Evolutionary conservation across 1,140 invertebrate genomes (phyloP), one percentile per base, ranked within the genome.

Genomic region (Drosophila parabipectinata): DNA sequence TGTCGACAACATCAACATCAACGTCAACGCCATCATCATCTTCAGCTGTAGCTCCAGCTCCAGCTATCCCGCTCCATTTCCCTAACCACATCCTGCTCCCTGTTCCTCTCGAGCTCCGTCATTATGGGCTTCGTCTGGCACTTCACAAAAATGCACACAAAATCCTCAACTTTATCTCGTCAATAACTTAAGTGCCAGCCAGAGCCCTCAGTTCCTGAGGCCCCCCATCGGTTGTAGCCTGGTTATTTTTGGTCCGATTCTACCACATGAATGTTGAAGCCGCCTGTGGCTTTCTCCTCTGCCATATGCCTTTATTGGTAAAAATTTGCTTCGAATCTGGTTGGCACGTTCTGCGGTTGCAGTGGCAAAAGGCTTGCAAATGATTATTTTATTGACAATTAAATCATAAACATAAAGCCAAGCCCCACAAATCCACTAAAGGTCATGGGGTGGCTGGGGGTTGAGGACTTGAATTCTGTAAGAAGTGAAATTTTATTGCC

Each of bases 331-430:
- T 53, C 34, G 60, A 51, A 53, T 57, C 32, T 51, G 47, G 39
- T 80, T 78, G 71, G 75, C 82, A 88, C 82, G 82, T 87, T 80
- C 71, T 87, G 82, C 62, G 82, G 82, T 82, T 82, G 82, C 79
- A 88, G 61, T 88, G 66, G 72, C 67, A 66, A 80, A 80, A 50
- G 72, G 77, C 79, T 77, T 84, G 77, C 77, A 80, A 84, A 87
- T 87, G 82, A 87, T 88, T 87, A 87, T 87, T 87, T 87, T 87
- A 87, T 88, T 87, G 83, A 79, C 78, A 88, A 88, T 87, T 87
- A 87, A 88, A 88, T 69, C 78, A 78, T 79, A 73, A 81, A 60
- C 74, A 78, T 87, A 75, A 87, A 88, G 57, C 21, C 58, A 77
- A 72, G 60, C 72, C 81, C 51, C 63, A 77, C 56, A 78, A 78